Percentiles rank a stretch among this genome's conserved stretches.
Conservation (phyloP, 2,113 vertebrate genomes). For the Genyomyrus donnyi region DNA sequence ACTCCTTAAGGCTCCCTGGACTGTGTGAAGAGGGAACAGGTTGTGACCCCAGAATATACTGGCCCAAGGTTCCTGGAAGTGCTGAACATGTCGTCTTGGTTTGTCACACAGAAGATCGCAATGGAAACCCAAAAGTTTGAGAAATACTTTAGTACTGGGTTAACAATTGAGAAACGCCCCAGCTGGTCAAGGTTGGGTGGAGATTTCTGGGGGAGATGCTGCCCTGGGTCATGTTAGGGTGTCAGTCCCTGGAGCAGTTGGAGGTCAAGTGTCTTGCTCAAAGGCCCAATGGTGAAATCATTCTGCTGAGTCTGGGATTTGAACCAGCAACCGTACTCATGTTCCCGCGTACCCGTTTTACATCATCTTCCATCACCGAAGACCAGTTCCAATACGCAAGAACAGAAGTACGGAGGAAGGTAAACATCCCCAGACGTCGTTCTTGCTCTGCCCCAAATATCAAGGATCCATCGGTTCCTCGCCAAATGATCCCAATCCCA, state of each 20-base stretch:
- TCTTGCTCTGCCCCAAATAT: not conserved
- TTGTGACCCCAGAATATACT: not conserved
- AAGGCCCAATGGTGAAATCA: not conserved
- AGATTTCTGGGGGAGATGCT: not conserved
- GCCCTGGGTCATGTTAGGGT: not conserved
- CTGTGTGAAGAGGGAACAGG: not conserved
- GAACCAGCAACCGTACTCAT: not conserved
- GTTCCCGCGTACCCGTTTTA: not conserved
- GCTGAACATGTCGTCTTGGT: not conserved
- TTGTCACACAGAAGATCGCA: not conserved
- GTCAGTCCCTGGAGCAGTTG: not conserved
- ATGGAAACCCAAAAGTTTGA: not conserved
- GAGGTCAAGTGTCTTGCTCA: not conserved
- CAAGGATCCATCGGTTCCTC: not conserved
- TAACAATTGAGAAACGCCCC: not conserved
- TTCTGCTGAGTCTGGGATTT: not conserved
- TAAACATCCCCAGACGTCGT: not conserved
- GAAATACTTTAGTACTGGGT: not conserved
- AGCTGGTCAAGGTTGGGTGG: not conserved
- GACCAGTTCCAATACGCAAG: not conserved
- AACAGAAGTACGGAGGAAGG: not conserved
- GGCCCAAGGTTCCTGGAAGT: not conserved
- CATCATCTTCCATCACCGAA: not conserved
- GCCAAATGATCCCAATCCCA: too few species aligned
- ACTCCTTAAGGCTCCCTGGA: too few species aligned